Percentiles rank a stretch among this genome's conserved stretches.
These are phyloP conservation scores for Allacma fusca DNA, from an alignment of 2,888 invertebrate genomes.

Conservation along the genomic window DNA sequence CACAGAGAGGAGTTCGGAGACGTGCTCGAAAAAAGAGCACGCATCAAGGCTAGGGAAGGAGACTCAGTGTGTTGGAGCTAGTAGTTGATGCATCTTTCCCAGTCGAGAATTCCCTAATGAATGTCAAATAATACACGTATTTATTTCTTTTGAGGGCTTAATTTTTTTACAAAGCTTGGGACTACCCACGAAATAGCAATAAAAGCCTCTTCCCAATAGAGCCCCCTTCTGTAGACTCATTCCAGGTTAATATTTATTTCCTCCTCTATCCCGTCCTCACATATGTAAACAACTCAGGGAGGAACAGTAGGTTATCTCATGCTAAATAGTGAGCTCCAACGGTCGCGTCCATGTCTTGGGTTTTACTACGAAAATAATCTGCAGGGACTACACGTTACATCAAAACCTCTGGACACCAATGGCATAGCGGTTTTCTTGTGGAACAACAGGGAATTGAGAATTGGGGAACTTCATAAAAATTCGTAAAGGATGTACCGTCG, in stretches of 20 bases:
- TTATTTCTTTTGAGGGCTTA: background rate
- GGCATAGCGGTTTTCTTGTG: too few relatives aligned
- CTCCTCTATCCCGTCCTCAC: background rate
- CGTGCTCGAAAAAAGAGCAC: too few relatives aligned
- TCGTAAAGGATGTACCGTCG: background rate
- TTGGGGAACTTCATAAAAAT: background rate
- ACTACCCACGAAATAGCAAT: constrained; percentile 16
- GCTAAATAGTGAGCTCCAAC: too few relatives aligned
- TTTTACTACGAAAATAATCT: too few relatives aligned
- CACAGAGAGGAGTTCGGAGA: too few relatives aligned
- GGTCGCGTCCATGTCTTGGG: too few relatives aligned
- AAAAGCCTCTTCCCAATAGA: background rate
- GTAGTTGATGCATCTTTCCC: background rate
- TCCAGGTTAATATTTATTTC: background rate
- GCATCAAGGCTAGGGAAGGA: too few relatives aligned
- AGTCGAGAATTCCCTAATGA: constrained; percentile 11
- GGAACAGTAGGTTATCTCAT: too few relatives aligned
- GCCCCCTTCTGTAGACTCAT: background rate
- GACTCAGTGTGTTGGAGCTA: too few relatives aligned
- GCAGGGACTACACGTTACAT: too few relatives aligned
- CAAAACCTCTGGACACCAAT: too few relatives aligned
- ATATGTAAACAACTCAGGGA: too few relatives aligned
- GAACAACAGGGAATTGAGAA: background rate
- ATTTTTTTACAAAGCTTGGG: background rate
- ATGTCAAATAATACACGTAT: constrained; percentile 7